Conservation (phyloP, 2,113 vertebrate species). For the Petrocephalus zakoni region DNA sequence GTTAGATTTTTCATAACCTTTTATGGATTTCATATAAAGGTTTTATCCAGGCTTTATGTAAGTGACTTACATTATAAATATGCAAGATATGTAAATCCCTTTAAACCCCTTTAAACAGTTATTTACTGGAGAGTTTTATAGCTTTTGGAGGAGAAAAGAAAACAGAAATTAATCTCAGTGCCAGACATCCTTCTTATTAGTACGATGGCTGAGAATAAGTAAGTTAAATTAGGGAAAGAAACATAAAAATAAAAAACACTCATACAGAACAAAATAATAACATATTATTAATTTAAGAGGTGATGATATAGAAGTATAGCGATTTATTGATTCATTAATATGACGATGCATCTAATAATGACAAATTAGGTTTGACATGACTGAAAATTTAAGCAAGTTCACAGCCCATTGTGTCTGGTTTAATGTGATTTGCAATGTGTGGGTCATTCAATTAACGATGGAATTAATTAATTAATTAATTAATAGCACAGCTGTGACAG, state of each 20-base stretch:
- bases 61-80: neutral
- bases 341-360: neutral
- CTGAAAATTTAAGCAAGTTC: neutral
- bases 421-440: constrained; percentile 1
- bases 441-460: neutral
- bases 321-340: neutral
- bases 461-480: neutral
- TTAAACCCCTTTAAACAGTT: neutral
- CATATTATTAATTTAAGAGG: neutral
- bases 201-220: neutral
- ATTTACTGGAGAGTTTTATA: neutral
- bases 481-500: neutral
- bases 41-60: neutral
- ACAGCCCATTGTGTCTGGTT: neutral
- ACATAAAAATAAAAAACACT: neutral
- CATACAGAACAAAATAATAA: neutral
- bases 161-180: neutral
- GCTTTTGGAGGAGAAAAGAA: neutral
- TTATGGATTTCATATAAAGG: neutral
- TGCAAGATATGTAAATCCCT: neutral
- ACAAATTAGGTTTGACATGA: neutral
- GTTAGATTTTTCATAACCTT: neutral
- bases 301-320: neutral
- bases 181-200: neutral
- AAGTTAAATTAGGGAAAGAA: neutral